These are phyloP conservation scores for Chymomyza fuscimana DNA, from an alignment of 2,888 invertebrate genomes.

Conservation along the genomic window DNA sequence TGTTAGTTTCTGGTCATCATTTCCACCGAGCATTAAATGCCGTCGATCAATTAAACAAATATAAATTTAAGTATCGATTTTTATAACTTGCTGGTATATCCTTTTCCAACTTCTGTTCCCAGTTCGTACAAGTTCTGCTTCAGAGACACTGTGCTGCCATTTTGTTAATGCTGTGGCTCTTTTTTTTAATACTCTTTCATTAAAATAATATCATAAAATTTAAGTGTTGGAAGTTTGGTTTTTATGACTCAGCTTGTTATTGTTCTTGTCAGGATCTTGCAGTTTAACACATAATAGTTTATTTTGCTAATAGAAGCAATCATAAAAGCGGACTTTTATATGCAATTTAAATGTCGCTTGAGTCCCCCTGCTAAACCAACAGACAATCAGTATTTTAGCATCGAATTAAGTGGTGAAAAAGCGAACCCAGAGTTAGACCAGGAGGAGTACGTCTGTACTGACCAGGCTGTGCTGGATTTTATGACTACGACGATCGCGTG, in stretches of 20 bases:
- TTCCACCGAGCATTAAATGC: not conserved
- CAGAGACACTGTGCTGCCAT: conserved; percentile 1
- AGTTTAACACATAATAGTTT: conserved; percentile 66
- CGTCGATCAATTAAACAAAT: not conserved
- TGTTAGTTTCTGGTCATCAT: not conserved
- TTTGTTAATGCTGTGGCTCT: conserved; percentile 9
- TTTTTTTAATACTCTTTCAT: conserved; percentile 28
- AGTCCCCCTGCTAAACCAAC: not conserved
- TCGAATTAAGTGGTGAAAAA: conserved; percentile 57
- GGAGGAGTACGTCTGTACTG: not conserved
- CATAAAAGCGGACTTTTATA: conserved; percentile 67
- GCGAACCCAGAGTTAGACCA: conserved; percentile 18
- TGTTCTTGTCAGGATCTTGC: conserved; percentile 29
- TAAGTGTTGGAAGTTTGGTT: conserved; percentile 25
- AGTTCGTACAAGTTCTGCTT: too few species aligned
- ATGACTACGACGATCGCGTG: conserved; percentile 11
- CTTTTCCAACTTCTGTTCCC: conserved; percentile 5
- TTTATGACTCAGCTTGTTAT: conserved; percentile 23
- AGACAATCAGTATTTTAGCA: conserved; percentile 59
- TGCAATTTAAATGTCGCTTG: conserved; percentile 55
- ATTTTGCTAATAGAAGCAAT: conserved; percentile 65
- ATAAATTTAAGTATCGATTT: not conserved
- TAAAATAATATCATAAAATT: conserved; percentile 47
- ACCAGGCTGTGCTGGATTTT: conserved; percentile 6
- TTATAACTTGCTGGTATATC: not conserved